Evolutionary conservation across 1,140 invertebrate species (phyloP).

Genomic region (Neomicropteryx cornuta): DNA sequence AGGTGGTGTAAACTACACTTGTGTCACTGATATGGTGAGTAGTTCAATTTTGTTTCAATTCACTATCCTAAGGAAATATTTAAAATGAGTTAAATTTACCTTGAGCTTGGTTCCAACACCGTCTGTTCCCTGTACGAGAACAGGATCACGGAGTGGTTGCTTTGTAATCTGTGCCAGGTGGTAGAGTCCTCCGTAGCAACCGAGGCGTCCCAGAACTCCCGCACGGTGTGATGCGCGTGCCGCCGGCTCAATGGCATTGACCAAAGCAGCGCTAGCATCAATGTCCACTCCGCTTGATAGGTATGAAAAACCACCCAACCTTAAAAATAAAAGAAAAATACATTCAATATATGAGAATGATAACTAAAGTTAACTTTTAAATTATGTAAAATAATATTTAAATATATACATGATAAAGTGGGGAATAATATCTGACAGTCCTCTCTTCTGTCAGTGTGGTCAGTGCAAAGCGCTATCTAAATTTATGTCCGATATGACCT

Average conservation of each 20-base stretch:
- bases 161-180: slow-evolving; percentile 48
- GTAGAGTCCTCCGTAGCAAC: slow-evolving; percentile 90
- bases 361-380: slow-evolving; percentile 1
- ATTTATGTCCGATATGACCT: too few species aligned
- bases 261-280: slow-evolving; percentile 75
- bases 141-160: slow-evolving; percentile 58
- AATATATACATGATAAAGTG: background rate
- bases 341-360: background rate
- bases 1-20: too few species aligned
- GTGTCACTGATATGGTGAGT: too few species aligned
- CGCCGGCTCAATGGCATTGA: slow-evolving; percentile 72
- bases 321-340: slow-evolving; percentile 13
- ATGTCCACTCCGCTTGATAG: slow-evolving; percentile 90
- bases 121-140: slow-evolving; percentile 89
- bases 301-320: slow-evolving; percentile 64
- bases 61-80: too few species aligned
- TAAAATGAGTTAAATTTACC: too few species aligned
- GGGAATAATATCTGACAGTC: background rate
- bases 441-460: too few species aligned
- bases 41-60: too few species aligned
- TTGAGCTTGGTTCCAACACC: slow-evolving; percentile 91
- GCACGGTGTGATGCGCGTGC: slow-evolving; percentile 53
- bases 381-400: background rate
- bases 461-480: too few species aligned
- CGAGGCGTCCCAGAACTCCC: slow-evolving; percentile 72